Evolutionary conservation across 2,888 invertebrate species (phyloP).

Genomic region (Hesperia comma): DNA sequence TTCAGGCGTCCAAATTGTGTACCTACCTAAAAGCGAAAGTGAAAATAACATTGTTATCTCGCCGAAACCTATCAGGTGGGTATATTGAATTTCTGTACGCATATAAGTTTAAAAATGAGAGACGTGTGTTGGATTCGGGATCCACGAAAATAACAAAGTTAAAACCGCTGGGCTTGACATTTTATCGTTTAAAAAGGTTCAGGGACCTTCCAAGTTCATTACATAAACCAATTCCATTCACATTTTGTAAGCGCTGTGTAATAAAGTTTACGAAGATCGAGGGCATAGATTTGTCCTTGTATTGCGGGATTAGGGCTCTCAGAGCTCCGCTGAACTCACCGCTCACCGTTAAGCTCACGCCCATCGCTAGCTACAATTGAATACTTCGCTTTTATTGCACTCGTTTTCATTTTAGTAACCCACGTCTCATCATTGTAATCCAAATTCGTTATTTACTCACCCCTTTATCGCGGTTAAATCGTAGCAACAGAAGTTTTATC

Average conservation of each 20-base stretch:
- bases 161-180: too few species aligned
- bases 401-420: conserved; percentile 43
- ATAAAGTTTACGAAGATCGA: conserved; percentile 53
- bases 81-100: too few species aligned
- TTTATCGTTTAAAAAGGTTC: too few species aligned
- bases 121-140: too few species aligned
- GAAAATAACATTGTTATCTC: too few species aligned
- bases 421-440: conserved; percentile 18
- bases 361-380: conserved; percentile 55
- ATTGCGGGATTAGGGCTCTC: conserved; percentile 57
- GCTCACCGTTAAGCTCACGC: conserved; percentile 54
- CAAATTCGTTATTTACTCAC: conserved; percentile 27
- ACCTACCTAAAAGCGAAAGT: too few species aligned
- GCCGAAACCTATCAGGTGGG: too few species aligned
- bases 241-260: conserved; percentile 47
- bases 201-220: conserved; percentile 13
- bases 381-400: conserved; percentile 60
- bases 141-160: too few species aligned
- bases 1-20: conserved; percentile 3
- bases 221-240: conserved; percentile 55
- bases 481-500: conserved; percentile 19
- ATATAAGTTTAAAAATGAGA: too few species aligned
- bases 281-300: conserved; percentile 55
- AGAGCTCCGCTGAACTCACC: conserved; percentile 39
- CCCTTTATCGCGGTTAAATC: conserved; percentile 11